Evolutionary conservation across 2,113 vertebrate genomes (phyloP), one percentile per base, ranked within the genome.

Genomic region (Paradisaea rubra): DNA sequence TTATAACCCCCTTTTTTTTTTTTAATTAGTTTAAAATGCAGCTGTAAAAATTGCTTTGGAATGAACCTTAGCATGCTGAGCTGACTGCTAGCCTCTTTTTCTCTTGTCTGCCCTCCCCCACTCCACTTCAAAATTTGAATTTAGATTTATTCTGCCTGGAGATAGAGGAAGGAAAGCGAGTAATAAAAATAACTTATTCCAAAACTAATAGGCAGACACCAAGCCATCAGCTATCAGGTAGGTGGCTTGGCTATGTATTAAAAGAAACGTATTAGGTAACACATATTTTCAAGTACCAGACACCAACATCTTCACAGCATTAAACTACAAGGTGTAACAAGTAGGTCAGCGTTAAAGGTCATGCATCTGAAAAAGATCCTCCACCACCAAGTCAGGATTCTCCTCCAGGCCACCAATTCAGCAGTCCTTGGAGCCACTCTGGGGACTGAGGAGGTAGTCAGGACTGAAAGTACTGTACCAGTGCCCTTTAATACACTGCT

Each of bases 41-140:
- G 77, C 83, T 91, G 45, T 37, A 95, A 94, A 95, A 93, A 91
- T 86, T 92, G 73, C 59, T 89, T 89, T 85, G 54, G 73, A 50
- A 83, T 92, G 66, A 95, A 94, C 76, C 41, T 72, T 79, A 39
- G 66, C 81, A 92, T 53, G 37, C 60, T 81, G 86, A 83, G 60
- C 56, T 93, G 76, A 76, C 65, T 87, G 61, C 28, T 76, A 73
- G 72, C 35, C 28, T 94, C 47, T 61, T 33, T 95, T 88, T 89
- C 72, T 80, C 39, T 74, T 21, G 10, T 42, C 28, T 84, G 25
- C 14, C 18, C 8, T 39, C 31, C 25, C 1, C 0, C 22, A 22
- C 7, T 27, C 31, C 64, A 56, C 31, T 91, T 81, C 47, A 83
- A 90, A 94, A 90, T 86, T 91, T 89, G 81, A 90, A 89, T 89